A percentile compares a stretch with the other conserved stretches of the same genome.
Evolutionary conservation across 1,140 invertebrate species (phyloP).

Genomic region (Ctenoplectra terminalis): DNA sequence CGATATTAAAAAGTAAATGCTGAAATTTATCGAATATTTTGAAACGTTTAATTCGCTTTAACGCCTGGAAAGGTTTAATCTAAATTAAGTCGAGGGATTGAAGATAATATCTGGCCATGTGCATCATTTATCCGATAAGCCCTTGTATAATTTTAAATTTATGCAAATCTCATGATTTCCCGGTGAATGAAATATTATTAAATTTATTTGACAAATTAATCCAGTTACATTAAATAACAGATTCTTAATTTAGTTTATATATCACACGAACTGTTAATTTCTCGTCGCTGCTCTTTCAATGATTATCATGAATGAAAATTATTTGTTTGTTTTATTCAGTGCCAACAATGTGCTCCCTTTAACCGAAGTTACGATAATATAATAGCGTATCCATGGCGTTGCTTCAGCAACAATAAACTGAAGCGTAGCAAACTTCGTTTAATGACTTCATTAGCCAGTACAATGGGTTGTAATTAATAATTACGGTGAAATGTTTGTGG

Average conservation of each 20-base stretch:
- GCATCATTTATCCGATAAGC: too few species aligned
- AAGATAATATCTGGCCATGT: too few species aligned
- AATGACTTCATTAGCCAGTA: slow-evolving; percentile 11
- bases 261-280: not conserved
- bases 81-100: too few species aligned
- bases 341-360: not conserved
- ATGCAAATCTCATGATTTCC: too few species aligned
- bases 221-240: too few species aligned
- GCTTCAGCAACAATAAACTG: not conserved
- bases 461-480: slow-evolving; percentile 2
- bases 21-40: too few species aligned
- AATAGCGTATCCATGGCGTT: not conserved
- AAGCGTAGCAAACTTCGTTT: not conserved
- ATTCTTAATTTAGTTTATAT: not conserved
- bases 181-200: too few species aligned
- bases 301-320: not conserved
- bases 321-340: not conserved
- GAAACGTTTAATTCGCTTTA: too few species aligned
- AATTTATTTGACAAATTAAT: too few species aligned
- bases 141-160: too few species aligned
- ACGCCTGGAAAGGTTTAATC: too few species aligned
- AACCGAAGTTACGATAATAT: not conserved
- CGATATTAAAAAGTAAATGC: too few species aligned
- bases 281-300: not conserved
- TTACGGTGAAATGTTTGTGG: not conserved